Percentiles rank a stretch among this genome's conserved stretches.
Evolutionary conservation across 2,797 vertebrate species (phyloP).

Genomic region (Amniataba percoides): DNA sequence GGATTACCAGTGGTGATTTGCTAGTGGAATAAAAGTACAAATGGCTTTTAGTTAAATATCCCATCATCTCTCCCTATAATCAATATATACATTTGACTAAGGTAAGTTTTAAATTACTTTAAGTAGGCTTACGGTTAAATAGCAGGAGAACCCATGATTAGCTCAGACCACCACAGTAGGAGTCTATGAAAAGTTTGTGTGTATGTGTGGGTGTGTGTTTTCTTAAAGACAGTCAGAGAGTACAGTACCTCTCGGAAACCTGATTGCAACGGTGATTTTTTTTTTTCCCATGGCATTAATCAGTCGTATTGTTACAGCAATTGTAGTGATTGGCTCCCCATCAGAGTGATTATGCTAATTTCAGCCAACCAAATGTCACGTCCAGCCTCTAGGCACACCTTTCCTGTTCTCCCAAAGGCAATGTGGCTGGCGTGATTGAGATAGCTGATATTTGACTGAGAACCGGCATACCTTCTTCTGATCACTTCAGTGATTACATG

Average conservation of each 20-base stretch:
- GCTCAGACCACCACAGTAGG: slow-evolving; percentile 7
- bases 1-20: neutral
- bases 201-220: slow-evolving; percentile 40
- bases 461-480: slow-evolving; percentile 75
- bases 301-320: slow-evolving; percentile 84
- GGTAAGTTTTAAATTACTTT: slow-evolving; percentile 31
- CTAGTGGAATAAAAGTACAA: neutral
- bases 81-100: slow-evolving; percentile 4
- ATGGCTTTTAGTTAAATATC: slow-evolving; percentile 10
- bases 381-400: slow-evolving; percentile 77
- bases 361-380: slow-evolving; percentile 85
- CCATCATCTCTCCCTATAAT: slow-evolving; percentile 10
- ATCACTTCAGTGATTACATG: slow-evolving; percentile 82
- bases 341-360: slow-evolving; percentile 87
- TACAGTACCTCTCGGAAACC: slow-evolving; percentile 76
- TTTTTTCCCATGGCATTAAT: slow-evolving; percentile 82
- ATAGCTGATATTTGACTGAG: slow-evolving; percentile 83
- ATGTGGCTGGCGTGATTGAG: slow-evolving; percentile 75
- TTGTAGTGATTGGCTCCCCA: slow-evolving; percentile 81
- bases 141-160: slow-evolving; percentile 33
- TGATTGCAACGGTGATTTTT: slow-evolving; percentile 81
- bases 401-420: slow-evolving; percentile 64
- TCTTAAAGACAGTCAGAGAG: slow-evolving; percentile 58
- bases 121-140: slow-evolving; percentile 10
- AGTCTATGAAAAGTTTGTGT: slow-evolving; percentile 6